phyloP scores from a whole-genome alignment of 2,888 invertebrate species.

The Trisateles emortualis region DNA sequence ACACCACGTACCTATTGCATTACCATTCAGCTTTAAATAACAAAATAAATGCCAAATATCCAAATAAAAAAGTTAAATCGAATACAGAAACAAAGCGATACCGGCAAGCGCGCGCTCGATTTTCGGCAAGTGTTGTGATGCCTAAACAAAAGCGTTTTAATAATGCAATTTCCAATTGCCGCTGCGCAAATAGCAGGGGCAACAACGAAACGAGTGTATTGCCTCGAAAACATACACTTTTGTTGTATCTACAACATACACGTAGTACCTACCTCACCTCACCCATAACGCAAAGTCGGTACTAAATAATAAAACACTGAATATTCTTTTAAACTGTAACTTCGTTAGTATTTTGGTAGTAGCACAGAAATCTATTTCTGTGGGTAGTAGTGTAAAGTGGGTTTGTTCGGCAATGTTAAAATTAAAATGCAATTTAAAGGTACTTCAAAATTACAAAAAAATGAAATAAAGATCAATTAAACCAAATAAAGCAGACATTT shows the following conservation, averaged over 20 bases:
- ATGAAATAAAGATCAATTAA: no score
- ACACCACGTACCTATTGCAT: no score
- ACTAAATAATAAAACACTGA: constrained; percentile 28
- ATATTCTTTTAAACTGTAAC: constrained; percentile 12
- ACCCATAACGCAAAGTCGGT: constrained; percentile 15
- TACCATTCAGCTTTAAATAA: neutral
- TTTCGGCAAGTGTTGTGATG: constrained; percentile 77
- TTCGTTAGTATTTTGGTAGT: neutral
- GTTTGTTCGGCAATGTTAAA: no score
- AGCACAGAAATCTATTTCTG: no score
- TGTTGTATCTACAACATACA: constrained; percentile 48
- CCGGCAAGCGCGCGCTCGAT: constrained; percentile 27
- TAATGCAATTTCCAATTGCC: constrained; percentile 87
- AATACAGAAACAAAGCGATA: constrained; percentile 38
- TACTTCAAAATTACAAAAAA: no score
- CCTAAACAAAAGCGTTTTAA: constrained; percentile 85
- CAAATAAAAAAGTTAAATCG: constrained; percentile 18
- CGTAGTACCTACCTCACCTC: no score
- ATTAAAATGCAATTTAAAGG: no score
- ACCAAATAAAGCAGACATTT: no score
- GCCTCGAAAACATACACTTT: constrained; percentile 61
- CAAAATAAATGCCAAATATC: neutral
- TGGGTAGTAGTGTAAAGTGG: no score
- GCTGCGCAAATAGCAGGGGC: constrained; percentile 82
- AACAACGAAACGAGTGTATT: constrained; percentile 63